Base-by-base conservation (phyloP, 2,888 invertebrate species). In the Parnassius orleans region DNA sequence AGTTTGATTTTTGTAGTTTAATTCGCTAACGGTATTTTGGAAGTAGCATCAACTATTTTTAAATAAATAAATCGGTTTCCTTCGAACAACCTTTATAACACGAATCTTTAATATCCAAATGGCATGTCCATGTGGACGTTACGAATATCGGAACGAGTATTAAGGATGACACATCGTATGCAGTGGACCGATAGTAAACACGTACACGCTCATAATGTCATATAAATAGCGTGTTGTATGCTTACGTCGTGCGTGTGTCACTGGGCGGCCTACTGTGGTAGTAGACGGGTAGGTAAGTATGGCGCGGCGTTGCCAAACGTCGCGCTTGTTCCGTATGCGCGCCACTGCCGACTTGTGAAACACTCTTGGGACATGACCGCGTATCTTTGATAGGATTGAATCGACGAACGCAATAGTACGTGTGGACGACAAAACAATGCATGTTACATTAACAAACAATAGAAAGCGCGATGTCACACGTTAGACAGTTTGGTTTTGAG, bases 211-310 rank as follows among this genome's bases (percentile, higher is more conserved):
- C 77, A 79, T 77, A 77, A 78, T 80, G 72, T 75, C 86, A 89
- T 87, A 89, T 87, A 86, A 88, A 88, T 88, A 88, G 88, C 83
- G 81, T 84, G 86, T 82, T 84, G 84, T 83, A 74, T 74, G 83
- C 81, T 79, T 86, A 87, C 88, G 90, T 90, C 84, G 84, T 77
- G 79, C 73, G 89, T 89, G 89, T 89, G 61, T 61, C 61, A 62
- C 61, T 57, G 61, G 41, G 47, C 56, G 73, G 68, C 74, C 73
- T 75, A 78, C 79, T 76, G 73, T 68, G 69, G 67, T 73, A 72
- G 77, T 73, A 83, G 83, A 82, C 79, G 77, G 76, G 76, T 78
- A 75, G 76, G 79, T 78, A 81, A 75, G 75, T 77, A 74, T 68
- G 77, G 74, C 65, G 85, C 84, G 79, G 80, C 84, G 86, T 87